A percentile compares a stretch with the other conserved stretches of the same genome.
Conservation (phyloP, 2,888 invertebrate genomes). For the Hartigia nigra region DNA sequence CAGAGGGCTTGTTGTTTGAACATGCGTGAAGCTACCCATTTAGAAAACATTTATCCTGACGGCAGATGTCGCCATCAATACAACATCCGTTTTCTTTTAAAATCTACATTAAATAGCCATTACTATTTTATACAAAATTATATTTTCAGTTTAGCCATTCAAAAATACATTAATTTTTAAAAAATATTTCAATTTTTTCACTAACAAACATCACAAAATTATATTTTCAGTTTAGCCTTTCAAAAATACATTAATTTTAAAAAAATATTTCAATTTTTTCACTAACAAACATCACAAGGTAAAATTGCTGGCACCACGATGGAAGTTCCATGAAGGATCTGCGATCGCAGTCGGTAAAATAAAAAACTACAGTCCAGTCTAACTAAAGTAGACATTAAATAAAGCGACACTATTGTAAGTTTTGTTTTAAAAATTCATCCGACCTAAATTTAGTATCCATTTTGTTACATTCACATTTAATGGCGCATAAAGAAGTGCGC, state of each 20-base stretch:
- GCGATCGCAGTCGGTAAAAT: not conserved
- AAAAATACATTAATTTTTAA: too few species aligned
- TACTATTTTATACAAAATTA: not conserved
- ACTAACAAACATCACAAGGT: not conserved
- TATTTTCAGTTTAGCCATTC: not conserved
- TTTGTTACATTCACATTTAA: not conserved
- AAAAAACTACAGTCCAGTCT: not conserved
- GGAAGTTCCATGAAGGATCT: not conserved
- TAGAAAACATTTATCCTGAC: not conserved
- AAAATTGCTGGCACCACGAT: not conserved
- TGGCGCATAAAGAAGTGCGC: not conserved
- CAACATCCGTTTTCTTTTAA: not conserved
- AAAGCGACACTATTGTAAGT: not conserved
- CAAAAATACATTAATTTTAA: not conserved
- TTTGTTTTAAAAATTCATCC: not conserved
- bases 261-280: not conserved
- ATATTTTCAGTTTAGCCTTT: too few species aligned
- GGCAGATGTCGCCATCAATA: not conserved
- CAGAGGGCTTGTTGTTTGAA: not conserved
- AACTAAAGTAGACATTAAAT: not conserved
- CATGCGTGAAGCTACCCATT: not conserved
- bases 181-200: too few species aligned
- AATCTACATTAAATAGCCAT: not conserved
- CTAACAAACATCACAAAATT: too few species aligned
- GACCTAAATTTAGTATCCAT: not conserved